Evolutionary conservation across 2,113 vertebrate species (phyloP), one percentile per base, ranked within the genome.

Genomic region (Saguinus midas): DNA sequence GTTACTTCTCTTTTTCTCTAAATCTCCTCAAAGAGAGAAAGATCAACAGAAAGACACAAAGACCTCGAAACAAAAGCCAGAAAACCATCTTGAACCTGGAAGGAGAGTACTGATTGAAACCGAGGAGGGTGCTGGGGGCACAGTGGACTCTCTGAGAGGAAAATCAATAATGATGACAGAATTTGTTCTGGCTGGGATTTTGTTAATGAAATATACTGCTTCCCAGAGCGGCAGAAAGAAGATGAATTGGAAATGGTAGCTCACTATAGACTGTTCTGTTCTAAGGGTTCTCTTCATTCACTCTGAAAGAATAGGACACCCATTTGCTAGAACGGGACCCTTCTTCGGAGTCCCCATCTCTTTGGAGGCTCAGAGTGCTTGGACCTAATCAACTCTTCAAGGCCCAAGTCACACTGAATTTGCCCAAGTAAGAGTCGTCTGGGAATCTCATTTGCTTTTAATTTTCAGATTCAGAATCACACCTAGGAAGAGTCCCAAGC

Each of bases 101-200:
- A 88, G 43, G 48, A 89, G 14, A 83, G 8, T 94, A 90, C 58
- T 2, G 50, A 93, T 64, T 6, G 17, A 52, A 94, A 64, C 27
- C 0, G 12, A 61, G 55, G 35, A 64, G 5, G 11, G 5, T 48
- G 29, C 32, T 25, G 23, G 85, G 45, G 61, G 45, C 79, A 76
- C 11, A 86, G 61, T 78, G 25, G 57, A 70, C 20, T 85, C 29
- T 91, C 32, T 18, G 27, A 92, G 14, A 87, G 37, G 37, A 86
- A 18, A 90, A 78, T 96, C 90, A 75, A 16, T 94, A 94, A 43
- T 18, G 23, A 55, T 23, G 23, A 37, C 61, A 90, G 48, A 29
- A 35, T 88, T 89, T 87, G 68, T 73, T 43, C 57, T 96, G 90
- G 83, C 89, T n/a, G 12, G 25, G 75, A 40, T 83, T 95, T 88